Conservation (phyloP, 2,888 invertebrate genomes). For the Acleris cristana region DNA sequence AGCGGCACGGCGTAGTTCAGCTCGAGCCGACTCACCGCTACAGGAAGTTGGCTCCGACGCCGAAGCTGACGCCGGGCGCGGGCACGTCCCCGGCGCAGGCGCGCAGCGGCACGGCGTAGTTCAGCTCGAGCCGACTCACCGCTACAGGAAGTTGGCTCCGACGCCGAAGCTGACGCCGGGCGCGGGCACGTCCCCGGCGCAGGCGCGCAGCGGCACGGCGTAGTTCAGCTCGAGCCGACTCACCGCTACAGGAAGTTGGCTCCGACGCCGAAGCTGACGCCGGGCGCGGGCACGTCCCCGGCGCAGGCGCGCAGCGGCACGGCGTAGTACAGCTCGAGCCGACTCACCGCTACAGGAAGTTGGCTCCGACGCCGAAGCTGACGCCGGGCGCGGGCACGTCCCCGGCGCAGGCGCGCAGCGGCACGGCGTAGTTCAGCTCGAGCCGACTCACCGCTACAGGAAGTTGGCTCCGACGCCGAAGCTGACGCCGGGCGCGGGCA, state of each 20-base stretch:
- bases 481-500: not conserved
- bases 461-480: too few species aligned
- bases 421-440: constrained; percentile 92
- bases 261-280: constrained; percentile 94
- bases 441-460: constrained; percentile 77
- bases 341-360: constrained; percentile 42
- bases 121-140: too few species aligned
- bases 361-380: too few species aligned
- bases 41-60: too few species aligned
- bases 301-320: constrained; percentile 50
- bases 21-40: too few species aligned
- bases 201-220: too few species aligned
- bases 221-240: too few species aligned
- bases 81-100: too few species aligned
- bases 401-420: constrained; percentile 54
- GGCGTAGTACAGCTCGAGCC: constrained; percentile 96
- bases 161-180: constrained; percentile 89
- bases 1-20: too few species aligned
- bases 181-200: too few species aligned
- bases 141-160: constrained; percentile 90
- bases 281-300: constrained; percentile 86
- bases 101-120: too few species aligned
- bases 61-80: too few species aligned
- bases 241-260: constrained; percentile 87
- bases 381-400: constrained; percentile 87